Evolutionary conservation across 2,888 invertebrate species (phyloP), one percentile per base, ranked within the genome.

Genomic region (Tenodera sinensis): DNA sequence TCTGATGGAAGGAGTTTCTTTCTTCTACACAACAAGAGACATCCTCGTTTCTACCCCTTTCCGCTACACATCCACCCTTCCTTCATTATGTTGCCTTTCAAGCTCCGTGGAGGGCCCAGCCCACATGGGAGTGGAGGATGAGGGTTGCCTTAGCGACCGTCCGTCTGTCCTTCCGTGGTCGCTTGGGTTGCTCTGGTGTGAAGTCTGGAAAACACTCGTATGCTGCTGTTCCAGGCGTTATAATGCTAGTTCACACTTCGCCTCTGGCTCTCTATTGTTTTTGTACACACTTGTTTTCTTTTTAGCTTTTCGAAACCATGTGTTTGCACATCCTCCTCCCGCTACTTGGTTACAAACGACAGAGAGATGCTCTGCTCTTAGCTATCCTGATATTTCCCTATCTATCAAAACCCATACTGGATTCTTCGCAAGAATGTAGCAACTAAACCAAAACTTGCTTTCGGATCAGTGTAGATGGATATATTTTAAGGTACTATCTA

Each of bases 21-120:
- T 71, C 54, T 30, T 42, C 34, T 7, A 88, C n/a, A 85, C 54
- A 85, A 89, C 54, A 85, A 89, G 71, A 89, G 20, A 89, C 12
- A 20, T 54, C 54, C 54, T 54, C 54, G 27, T 84, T 28, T 30
- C 15, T 84, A 84, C 84, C 84, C 84, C 34, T 84, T 84, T 84
- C 84, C 20, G 84, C 84, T 84, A 28, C 30, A 84, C 20, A 84
- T 84, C 84, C 84, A 84, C 84, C 84, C 84, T 28, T 84, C 84
- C 84, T 84, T 84, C 84, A 84, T 84, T 84, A 84, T 84, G 84
- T 30, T 25, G 84, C 84, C 34, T 84, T 84, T 34, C 27, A 83
- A 83, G 54, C 54, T 20, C 25, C 20, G 0, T 83, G 28, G 28
- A 28, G 83, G 83, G 27, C 27, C 83, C 83, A 84, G 28, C 84